Evolutionary conservation across 1,140 invertebrate species (phyloP).

Genomic region (Aphelinus atriplicis): DNA sequence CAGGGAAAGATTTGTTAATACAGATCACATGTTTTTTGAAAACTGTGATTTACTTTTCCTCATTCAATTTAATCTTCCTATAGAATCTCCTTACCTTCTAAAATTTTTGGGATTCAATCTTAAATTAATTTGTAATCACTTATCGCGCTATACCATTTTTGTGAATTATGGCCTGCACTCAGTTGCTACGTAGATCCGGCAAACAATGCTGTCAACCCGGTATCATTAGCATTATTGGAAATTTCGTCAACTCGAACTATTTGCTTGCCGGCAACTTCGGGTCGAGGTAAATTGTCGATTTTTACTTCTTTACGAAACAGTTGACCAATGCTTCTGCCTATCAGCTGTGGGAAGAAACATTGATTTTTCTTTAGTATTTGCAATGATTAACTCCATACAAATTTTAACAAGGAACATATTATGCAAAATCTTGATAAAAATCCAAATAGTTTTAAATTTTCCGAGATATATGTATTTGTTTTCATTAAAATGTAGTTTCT

Average conservation of each 20-base stretch:
- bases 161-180: constrained; percentile 43
- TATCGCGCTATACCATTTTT: constrained; percentile 54
- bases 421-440: no score
- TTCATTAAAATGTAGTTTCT: no score
- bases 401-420: no score
- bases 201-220: constrained; percentile 66
- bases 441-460: no score
- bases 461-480: no score
- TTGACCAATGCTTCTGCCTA: constrained; percentile 83
- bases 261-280: constrained; percentile 69
- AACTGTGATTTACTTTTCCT: not conserved
- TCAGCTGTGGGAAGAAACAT: constrained; percentile 68
- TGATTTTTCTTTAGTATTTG: constrained; percentile 24
- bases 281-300: constrained; percentile 80
- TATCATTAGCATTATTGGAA: constrained; percentile 60
- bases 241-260: constrained; percentile 62
- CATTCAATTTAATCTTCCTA: constrained; percentile 18
- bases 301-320: constrained; percentile 86
- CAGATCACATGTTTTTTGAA: not conserved
- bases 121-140: constrained; percentile 50
- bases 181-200: constrained; percentile 63
- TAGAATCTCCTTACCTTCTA: not conserved
- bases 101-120: not conserved
- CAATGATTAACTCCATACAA: not conserved
- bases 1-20: constrained; percentile 9